Evolutionary conservation across 2,888 invertebrate genomes (phyloP).

Genomic region (Trichogramma dendrolimi): DNA sequence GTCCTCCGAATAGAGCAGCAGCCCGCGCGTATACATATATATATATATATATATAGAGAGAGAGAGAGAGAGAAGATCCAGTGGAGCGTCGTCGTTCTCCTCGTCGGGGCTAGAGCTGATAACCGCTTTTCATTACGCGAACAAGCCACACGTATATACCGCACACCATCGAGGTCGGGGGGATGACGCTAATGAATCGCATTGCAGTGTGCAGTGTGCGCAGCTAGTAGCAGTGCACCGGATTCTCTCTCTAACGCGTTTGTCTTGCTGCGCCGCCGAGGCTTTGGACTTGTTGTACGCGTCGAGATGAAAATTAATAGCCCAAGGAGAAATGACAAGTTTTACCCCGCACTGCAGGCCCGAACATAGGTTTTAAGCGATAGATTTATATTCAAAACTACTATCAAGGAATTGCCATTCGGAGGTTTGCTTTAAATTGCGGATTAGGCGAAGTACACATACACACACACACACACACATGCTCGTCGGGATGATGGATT

Average conservation of each 20-base stretch:
- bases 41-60: too few species aligned
- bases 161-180: not conserved
- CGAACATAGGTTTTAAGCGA: too few species aligned
- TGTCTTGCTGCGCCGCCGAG: not conserved
- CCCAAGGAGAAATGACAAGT: too few species aligned
- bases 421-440: too few species aligned
- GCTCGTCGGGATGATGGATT: too few species aligned
- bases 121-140: slow-evolving; percentile 24
- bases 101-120: slow-evolving; percentile 6
- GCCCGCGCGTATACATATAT: slow-evolving; percentile 1
- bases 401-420: too few species aligned
- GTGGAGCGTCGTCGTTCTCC: too few species aligned
- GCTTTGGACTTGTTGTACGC: not conserved
- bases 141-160: slow-evolving; percentile 2
- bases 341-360: too few species aligned
- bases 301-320: slow-evolving; percentile 10
- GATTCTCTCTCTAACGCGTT: not conserved
- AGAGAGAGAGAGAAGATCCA: too few species aligned
- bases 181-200: slow-evolving; percentile 24
- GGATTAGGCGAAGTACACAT: too few species aligned
- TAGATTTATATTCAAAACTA: too few species aligned
- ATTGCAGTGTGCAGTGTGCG: not conserved
- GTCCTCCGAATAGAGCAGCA: not conserved
- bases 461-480: too few species aligned
- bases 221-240: not conserved